phyloP scores from a whole-genome alignment of 2,113 vertebrate species.

The Phalacrocorax brasilianus region DNA sequence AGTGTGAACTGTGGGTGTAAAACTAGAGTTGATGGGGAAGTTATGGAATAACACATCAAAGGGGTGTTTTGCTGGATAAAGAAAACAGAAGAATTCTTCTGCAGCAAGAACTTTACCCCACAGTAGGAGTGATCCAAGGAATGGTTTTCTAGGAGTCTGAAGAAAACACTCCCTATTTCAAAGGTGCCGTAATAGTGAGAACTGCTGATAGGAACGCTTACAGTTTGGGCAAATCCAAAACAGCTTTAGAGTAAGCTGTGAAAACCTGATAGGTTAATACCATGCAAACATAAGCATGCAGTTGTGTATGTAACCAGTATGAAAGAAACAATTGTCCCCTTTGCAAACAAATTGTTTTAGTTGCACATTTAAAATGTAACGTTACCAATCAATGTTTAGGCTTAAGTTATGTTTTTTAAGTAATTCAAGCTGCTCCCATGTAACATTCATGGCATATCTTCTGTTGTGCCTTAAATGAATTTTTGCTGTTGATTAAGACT shows the following conservation, averaged over 20 bases:
- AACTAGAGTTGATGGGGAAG: background rate
- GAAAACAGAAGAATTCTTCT: background rate
- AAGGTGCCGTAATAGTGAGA: background rate
- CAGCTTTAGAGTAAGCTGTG: background rate
- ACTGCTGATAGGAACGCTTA: background rate
- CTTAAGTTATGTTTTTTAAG: background rate
- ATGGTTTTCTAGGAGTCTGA: background rate
- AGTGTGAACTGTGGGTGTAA: background rate
- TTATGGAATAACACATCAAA: background rate
- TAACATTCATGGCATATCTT: background rate
- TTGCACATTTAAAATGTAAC: background rate
- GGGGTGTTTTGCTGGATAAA: background rate
- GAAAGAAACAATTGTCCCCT: background rate
- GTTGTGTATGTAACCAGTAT: background rate
- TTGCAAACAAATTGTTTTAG: background rate
- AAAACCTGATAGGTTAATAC: background rate
- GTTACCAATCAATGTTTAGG: background rate
- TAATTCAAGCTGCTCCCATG: background rate
- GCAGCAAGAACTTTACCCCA: background rate
- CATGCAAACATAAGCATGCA: background rate
- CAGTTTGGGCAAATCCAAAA: background rate
- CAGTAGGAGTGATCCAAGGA: background rate
- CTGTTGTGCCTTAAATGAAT: slow-evolving; percentile 45
- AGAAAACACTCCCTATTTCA: background rate
- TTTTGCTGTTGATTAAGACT: slow-evolving; percentile 64